Evolutionary conservation across 2,797 vertebrate species (phyloP).

Genomic region (Oryzias sinensis): DNA sequence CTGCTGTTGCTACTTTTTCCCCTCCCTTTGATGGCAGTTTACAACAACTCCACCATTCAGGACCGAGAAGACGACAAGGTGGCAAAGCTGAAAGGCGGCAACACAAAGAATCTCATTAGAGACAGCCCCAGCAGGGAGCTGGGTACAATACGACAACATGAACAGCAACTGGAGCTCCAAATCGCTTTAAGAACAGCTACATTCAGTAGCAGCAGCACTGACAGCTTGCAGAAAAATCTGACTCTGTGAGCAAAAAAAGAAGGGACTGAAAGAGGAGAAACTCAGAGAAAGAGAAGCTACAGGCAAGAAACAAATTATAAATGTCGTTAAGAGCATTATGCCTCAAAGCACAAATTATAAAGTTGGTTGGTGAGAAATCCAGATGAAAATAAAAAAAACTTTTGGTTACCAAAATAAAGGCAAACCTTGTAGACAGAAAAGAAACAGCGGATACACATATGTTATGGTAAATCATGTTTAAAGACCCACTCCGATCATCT

Average conservation of each 20-base stretch:
- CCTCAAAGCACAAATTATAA: conserved; percentile 41
- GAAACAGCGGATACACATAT: background rate
- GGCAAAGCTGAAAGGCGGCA: conserved; percentile 46
- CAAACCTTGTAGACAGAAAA: background rate
- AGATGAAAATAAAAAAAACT: conserved; percentile 16
- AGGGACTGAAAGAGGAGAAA: conserved; percentile 10
- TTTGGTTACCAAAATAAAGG: conserved; percentile 2
- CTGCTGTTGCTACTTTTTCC: conserved; percentile 41
- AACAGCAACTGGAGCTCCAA: conserved; percentile 57
- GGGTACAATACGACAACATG: conserved; percentile 69
- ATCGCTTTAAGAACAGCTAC: conserved; percentile 63
- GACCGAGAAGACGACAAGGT: conserved; percentile 42
- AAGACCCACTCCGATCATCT: no score
- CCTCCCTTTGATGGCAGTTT: conserved; percentile 51
- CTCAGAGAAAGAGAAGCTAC: background rate
- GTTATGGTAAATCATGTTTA: no score
- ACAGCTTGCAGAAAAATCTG: conserved; percentile 41
- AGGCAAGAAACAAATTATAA: conserved; percentile 22
- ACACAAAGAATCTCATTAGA: conserved; percentile 72
- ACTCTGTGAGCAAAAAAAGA: conserved; percentile 25
- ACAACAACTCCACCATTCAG: conserved; percentile 66
- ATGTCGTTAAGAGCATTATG: conserved; percentile 17
- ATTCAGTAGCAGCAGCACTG: conserved; percentile 52
- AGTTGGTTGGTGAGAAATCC: conserved; percentile 36
- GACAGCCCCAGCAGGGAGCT: conserved; percentile 59